These are phyloP conservation scores for mouse (Mus musculus) DNA, from an alignment of 2,113 vertebrate species.

Conservation along the genomic window GRCm39 chr6:86044501-86045000, in stretches of 20 bases:
- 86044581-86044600: background rate
- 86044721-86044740: background rate
- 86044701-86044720: background rate
- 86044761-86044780: too few species aligned
- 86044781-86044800: background rate
- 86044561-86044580: background rate
- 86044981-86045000: background rate
- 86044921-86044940: background rate
- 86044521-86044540: background rate
- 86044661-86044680: background rate
- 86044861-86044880: too few species aligned
- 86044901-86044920: background rate
- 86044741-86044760: background rate
- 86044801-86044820: background rate
- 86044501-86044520: background rate
- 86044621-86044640: background rate
- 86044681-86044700: background rate
- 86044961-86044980: background rate
- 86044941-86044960: background rate
- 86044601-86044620: too few species aligned
- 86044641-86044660: background rate
- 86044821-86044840: accelerated
- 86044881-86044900: background rate
- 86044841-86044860: background rate
- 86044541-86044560: background rate